Base-by-base conservation (phyloP, 2,113 vertebrate genomes). In the Nannospalax galili region DNA sequence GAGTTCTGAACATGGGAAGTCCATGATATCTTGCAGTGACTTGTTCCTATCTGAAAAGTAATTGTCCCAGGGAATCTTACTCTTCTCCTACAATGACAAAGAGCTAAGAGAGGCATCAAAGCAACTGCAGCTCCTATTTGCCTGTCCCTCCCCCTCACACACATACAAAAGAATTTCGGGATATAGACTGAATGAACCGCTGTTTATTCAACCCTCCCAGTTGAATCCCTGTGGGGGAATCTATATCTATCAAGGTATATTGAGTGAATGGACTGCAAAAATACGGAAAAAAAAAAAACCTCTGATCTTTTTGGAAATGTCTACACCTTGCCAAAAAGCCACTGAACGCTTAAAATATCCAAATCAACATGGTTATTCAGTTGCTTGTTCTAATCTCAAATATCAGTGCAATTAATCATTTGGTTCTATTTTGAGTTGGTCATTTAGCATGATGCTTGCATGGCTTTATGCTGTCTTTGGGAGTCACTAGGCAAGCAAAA, bases 141-240 rank as follows among this genome's bases (percentile, higher is more conserved):
- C 37, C n/a, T 42, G 26, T 37, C 35, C 37, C 20, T 56, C 26
- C 1, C 56, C 2, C 14, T 16, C 48, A 91, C 22, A 62, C 16
- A 58, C 15, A 58, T 3, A n/a, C 28, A 62, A 37, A 75, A 88
- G 40, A 48, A 60, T 45, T 24, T 64, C 70, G 65, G 32, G 2
- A 58, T 81, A 7, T 82, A 28, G 15, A 70, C 58, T 84, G 72
- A 90, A 84, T 40, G n/a, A 94, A 67, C 11, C 35, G 32, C 82
- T 30, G 3, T 6, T 3, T 35, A 10, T 12, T 69, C 52, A 16
- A 15, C 60, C 72, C 37, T 11, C 30, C 79, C 24, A 19, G 12
- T 62, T 64, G 52, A 92, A 88, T 75, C 37, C n/a, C 78, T 93
- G 72, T 40, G 78, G 42, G 84, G 86, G 65, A 95, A 84, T 52